These are phyloP conservation scores for Oryzias melastigma DNA, from an alignment of 2,113 vertebrate genomes.

Conservation along the genomic window DNA sequence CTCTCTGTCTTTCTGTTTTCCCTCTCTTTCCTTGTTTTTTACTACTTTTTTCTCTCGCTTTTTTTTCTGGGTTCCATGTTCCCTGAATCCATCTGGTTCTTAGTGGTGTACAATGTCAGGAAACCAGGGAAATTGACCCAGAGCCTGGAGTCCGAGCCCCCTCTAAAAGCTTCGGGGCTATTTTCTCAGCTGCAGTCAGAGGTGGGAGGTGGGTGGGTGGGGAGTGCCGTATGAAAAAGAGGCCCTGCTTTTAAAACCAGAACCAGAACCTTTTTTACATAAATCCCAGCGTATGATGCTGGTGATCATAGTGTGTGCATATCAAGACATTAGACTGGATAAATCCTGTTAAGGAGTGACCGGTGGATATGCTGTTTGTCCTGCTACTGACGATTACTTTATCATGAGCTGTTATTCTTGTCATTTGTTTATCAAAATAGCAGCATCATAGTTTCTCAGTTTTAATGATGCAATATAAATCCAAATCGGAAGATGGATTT, in stretches of 20 bases:
- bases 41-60: constrained; percentile 29
- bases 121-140: constrained; percentile 69
- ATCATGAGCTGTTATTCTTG: no score
- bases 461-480: no score
- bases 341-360: neutral
- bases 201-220: constrained; percentile 14
- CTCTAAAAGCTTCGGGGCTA: constrained; percentile 53
- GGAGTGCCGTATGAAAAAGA: constrained; percentile 17
- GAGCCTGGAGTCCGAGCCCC: constrained; percentile 60
- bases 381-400: no score
- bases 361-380: neutral
- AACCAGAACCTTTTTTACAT: constrained; percentile 15
- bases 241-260: constrained; percentile 37
- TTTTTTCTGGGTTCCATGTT: constrained; percentile 8
- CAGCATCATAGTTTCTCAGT: no score
- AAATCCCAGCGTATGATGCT: constrained; percentile 24
- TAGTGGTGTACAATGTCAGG: constrained; percentile 58
- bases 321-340: neutral
- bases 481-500: no score
- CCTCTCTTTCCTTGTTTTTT: constrained; percentile 10
- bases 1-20: neutral
- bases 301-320: constrained; percentile 4
- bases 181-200: constrained; percentile 75
- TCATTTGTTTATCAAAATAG: no score
- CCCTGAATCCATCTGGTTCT: constrained; percentile 57